These are phyloP conservation scores for Chromis chromis DNA, from an alignment of 2,797 vertebrate genomes.

Conservation along the genomic window DNA sequence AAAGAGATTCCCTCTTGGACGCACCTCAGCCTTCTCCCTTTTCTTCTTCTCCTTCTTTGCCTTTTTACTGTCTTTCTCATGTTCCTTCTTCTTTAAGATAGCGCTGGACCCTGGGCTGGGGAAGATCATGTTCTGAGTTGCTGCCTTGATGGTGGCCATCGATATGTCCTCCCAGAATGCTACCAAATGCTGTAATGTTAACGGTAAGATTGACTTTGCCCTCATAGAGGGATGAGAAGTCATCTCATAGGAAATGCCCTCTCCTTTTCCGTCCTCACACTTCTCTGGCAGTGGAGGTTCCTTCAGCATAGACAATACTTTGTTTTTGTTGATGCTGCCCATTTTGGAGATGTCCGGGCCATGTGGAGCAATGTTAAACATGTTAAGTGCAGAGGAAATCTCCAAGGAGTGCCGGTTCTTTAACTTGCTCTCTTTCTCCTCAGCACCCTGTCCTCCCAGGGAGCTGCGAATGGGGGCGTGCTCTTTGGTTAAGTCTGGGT, in stretches of 20 bases:
- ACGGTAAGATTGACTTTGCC: constrained; percentile 92
- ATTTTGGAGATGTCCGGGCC: constrained; percentile 99
- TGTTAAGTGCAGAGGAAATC: constrained; percentile 98
- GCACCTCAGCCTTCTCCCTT: constrained; percentile 94
- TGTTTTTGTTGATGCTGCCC: constrained; percentile 99
- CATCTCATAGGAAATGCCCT: constrained; percentile 88
- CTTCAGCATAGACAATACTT: constrained; percentile 98
- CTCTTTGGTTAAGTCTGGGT: constrained; percentile 97
- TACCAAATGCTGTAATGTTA: constrained; percentile 96
- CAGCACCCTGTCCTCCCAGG: constrained; percentile 89
- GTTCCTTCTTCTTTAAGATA: constrained; percentile 97
- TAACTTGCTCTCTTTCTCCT: constrained; percentile 96
- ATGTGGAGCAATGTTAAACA: constrained; percentile 98
- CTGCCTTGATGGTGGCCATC: constrained; percentile 98
- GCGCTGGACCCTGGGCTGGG: constrained; percentile 99
- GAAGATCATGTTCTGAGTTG: constrained; percentile 99
- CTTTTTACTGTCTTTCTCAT: constrained; percentile 96
- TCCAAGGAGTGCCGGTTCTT: constrained; percentile 98
- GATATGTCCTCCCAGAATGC: constrained; percentile 99
- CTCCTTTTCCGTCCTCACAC: constrained; percentile 94
- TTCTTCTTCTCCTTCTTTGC: constrained; percentile 99
- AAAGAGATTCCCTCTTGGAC: constrained; percentile 96
- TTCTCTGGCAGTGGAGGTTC: constrained; percentile 96
- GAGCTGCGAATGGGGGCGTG: constrained; percentile 96
- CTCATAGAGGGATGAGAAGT: constrained; percentile 88